Evolutionary conservation across 2,113 vertebrate species (phyloP).

Genomic region (Gasterosteus aculeatus): DNA sequence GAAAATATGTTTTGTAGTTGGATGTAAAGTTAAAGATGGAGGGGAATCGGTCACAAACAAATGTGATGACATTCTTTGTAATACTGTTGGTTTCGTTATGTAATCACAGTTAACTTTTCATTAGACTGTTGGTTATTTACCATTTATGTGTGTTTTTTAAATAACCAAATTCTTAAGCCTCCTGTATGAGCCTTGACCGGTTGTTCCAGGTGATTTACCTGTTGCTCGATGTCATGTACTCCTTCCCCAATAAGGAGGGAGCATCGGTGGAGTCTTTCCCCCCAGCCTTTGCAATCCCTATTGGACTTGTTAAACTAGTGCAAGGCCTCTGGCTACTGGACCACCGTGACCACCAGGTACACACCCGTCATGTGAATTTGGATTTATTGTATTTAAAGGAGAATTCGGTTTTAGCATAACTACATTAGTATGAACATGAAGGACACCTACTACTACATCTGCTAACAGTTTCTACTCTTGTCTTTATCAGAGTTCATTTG

Average conservation of each 20-base stretch:
- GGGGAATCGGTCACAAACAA: neutral
- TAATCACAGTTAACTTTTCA: neutral
- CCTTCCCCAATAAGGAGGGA: conserved; percentile 86
- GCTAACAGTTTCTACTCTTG: neutral
- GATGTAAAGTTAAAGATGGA: neutral
- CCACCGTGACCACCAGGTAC: conserved; percentile 91
- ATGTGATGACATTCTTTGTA: neutral
- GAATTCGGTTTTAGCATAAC: neutral
- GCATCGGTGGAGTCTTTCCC: conserved; percentile 89
- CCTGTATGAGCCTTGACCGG: conserved; percentile 82
- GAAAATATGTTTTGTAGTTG: neutral
- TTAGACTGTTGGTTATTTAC: neutral
- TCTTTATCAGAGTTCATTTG: conserved; percentile 86
- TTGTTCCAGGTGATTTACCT: conserved; percentile 90
- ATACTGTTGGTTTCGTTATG: neutral
- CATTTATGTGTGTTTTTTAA: neutral
- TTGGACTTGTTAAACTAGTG: conserved; percentile 90
- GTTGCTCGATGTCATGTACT: conserved; percentile 93
- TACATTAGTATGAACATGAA: neutral
- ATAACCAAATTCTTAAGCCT: neutral
- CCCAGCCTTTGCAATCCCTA: conserved; percentile 90
- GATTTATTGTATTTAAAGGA: neutral
- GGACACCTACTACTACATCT: neutral
- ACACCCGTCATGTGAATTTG: neutral
- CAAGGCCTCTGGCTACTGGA: conserved; percentile 96